A percentile compares a stretch with the other conserved stretches of the same genome.
phyloP scores from a whole-genome alignment of 2,797 vertebrate genomes.

The Florisuga fusca region DNA sequence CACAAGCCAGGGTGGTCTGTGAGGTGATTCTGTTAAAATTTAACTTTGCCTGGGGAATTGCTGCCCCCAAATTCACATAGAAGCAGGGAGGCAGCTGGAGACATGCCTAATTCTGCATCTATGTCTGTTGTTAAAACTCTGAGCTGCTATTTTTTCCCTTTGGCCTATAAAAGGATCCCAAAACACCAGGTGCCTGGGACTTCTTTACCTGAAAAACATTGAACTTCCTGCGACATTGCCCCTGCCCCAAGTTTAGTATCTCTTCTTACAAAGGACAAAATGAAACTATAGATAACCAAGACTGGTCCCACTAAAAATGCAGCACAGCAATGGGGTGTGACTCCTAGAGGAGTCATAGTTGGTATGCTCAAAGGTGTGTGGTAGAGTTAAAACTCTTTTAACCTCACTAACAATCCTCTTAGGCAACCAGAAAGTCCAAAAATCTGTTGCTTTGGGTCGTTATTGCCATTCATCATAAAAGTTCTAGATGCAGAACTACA shows the following conservation, averaged over 20 bases:
- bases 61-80: neutral
- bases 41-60: neutral
- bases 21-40: neutral
- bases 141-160: neutral
- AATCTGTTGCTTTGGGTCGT: neutral
- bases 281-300: neutral
- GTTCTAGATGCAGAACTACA: neutral
- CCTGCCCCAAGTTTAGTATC: fast-evolving
- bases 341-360: neutral
- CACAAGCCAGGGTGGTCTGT: neutral
- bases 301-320: neutral
- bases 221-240: neutral
- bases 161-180: neutral
- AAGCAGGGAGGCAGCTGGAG: neutral
- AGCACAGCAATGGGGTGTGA: neutral
- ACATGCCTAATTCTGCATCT: neutral
- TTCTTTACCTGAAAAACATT: neutral
- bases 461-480: neutral
- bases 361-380: neutral
- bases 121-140: neutral
- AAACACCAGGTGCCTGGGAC: neutral
- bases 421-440: neutral
- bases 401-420: neutral
- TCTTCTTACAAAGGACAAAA: neutral
- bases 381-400: neutral